These are phyloP conservation scores for Pachliopta kotzebuea DNA, from an alignment of 2,888 invertebrate genomes.

Conservation along the genomic window DNA sequence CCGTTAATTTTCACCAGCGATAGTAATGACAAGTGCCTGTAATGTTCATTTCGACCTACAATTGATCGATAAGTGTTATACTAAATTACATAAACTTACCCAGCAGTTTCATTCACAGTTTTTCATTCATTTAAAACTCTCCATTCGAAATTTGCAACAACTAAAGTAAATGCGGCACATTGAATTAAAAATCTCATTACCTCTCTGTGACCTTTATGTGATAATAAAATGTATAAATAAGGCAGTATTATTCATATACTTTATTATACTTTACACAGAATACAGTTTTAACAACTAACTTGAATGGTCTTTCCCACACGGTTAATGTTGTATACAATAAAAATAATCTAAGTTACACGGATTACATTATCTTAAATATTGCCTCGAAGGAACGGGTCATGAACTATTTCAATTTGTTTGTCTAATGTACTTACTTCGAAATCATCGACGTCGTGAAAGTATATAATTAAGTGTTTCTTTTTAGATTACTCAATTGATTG, in stretches of 20 bases:
- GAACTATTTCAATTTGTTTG: slow-evolving; percentile 19
- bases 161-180: too few species aligned
- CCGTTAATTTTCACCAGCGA: slow-evolving; percentile 18
- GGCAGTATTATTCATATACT: too few species aligned
- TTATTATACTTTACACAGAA: too few species aligned
- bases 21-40: slow-evolving; percentile 5
- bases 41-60: background rate
- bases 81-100: too few species aligned
- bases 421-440: slow-evolving; percentile 1
- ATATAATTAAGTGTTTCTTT: slow-evolving; percentile 4
- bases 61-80: background rate
- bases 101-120: too few species aligned
- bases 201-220: too few species aligned
- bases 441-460: background rate
- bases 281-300: too few species aligned
- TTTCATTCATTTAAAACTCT: too few species aligned
- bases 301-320: slow-evolving; percentile 4
- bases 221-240: too few species aligned
- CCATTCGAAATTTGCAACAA: too few species aligned
- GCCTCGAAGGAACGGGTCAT: slow-evolving; percentile 13
- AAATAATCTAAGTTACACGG: slow-evolving; percentile 4
- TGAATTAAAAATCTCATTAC: too few species aligned
- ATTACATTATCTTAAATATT: slow-evolving; percentile 21
- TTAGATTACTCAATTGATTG: slow-evolving; percentile 20
- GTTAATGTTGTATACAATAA: slow-evolving; percentile 3